Evolutionary conservation across 2,888 invertebrate genomes (phyloP).

Genomic region (Drosophila nigricruria): DNA sequence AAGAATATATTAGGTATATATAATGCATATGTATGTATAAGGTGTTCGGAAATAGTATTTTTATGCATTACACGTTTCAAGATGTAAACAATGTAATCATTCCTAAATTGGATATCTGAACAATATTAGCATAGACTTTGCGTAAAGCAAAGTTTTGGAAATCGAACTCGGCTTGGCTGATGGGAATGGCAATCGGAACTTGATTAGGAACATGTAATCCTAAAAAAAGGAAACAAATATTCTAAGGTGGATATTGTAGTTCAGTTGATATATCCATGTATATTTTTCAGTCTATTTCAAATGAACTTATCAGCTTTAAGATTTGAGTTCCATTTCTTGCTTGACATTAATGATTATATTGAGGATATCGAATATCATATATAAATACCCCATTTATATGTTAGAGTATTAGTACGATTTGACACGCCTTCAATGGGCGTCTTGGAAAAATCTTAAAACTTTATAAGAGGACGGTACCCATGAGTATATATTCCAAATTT

Average conservation of each 20-base stretch:
- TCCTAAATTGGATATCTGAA: not conserved
- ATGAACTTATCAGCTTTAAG: too few species aligned
- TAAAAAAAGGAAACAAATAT: not conserved
- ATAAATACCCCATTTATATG: too few species aligned
- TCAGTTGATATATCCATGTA: not conserved
- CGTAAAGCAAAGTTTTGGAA: not conserved
- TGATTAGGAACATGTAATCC: not conserved
- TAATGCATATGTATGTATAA: not conserved
- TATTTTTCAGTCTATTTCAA: not conserved
- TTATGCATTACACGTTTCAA: slow-evolving; percentile 5
- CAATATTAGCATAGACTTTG: not conserved
- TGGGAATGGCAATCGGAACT: not conserved
- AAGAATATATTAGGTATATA: too few species aligned
- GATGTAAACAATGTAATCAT: slow-evolving; percentile 2
- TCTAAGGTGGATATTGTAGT: not conserved
- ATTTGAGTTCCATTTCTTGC: too few species aligned
- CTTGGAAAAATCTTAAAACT: too few species aligned
- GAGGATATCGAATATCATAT: too few species aligned
- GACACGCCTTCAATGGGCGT: too few species aligned
- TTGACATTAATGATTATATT: too few species aligned
- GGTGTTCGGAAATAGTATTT: not conserved
- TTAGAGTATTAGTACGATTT: too few species aligned
- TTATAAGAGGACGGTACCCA: too few species aligned
- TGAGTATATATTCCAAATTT: too few species aligned
- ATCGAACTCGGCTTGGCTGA: not conserved